Conservation (phyloP, 2,113 vertebrate genomes). For the Blennius ocellaris region DNA sequence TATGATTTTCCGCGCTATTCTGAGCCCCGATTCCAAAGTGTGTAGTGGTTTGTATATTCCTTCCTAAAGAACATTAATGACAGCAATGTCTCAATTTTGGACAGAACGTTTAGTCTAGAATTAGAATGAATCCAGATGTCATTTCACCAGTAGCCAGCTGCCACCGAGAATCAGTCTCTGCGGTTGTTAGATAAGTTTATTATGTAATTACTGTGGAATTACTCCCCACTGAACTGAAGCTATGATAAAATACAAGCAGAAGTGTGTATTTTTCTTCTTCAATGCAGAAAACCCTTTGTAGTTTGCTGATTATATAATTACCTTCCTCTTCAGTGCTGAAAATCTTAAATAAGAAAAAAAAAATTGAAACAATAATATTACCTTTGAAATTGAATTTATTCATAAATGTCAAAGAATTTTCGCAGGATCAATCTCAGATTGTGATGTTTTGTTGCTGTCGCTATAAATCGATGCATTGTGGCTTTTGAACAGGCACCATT, state of each 20-base stretch:
- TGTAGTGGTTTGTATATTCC: not conserved
- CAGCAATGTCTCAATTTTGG: slow-evolving; percentile 10
- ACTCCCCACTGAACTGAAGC: slow-evolving; percentile 45
- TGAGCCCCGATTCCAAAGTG: not conserved
- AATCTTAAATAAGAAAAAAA: too few relatives aligned
- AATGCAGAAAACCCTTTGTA: not conserved
- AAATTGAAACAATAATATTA: too few relatives aligned
- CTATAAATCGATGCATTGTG: not conserved
- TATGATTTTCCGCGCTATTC: not conserved
- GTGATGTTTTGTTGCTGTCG: not conserved
- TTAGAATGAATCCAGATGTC: slow-evolving; percentile 64
- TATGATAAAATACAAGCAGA: slow-evolving; percentile 17
- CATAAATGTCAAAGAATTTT: too few relatives aligned
- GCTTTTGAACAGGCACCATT: not conserved
- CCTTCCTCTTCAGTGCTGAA: too few relatives aligned
- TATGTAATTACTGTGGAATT: slow-evolving; percentile 68
- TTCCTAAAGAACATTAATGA: not conserved
- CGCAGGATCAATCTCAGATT: too few relatives aligned
- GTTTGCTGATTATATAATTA: not conserved
- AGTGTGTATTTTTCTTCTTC: not conserved
- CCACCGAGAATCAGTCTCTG: slow-evolving; percentile 45
- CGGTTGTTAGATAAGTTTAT: slow-evolving; percentile 65
- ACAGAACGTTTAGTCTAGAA: slow-evolving; percentile 33
- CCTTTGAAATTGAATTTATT: too few relatives aligned
- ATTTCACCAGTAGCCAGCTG: slow-evolving; percentile 60